These are phyloP conservation scores for Bostrychus sinensis DNA, from an alignment of 2,113 vertebrate genomes.

Conservation along the genomic window DNA sequence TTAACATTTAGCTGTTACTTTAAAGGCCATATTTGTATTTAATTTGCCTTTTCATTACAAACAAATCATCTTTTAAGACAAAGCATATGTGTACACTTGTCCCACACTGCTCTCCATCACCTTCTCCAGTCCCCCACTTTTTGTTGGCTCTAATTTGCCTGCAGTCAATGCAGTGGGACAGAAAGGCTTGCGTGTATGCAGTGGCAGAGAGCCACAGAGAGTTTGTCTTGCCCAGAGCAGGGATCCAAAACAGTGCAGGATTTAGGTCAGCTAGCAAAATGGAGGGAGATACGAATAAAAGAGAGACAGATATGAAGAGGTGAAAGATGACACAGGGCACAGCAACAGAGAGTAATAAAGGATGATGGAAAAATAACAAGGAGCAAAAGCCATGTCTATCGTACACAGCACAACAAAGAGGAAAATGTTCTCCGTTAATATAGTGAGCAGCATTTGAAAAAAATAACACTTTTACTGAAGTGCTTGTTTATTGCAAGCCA, in stretches of 20 bases:
- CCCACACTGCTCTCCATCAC: slow-evolving; percentile 18
- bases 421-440: slow-evolving; percentile 24
- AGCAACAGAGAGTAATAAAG: slow-evolving; percentile 23
- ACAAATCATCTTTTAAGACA: slow-evolving; percentile 7
- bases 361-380: slow-evolving; percentile 27
- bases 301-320: slow-evolving; percentile 51
- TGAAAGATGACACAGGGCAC: slow-evolving; percentile 43
- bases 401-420: slow-evolving; percentile 9
- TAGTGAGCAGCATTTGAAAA: slow-evolving; percentile 11
- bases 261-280: slow-evolving; percentile 77
- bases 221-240: slow-evolving; percentile 62
- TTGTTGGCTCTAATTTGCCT: slow-evolving; percentile 31
- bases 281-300: slow-evolving; percentile 60
- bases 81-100: slow-evolving; percentile 6
- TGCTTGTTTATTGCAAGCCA: not conserved
- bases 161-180: slow-evolving; percentile 62
- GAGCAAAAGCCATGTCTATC: slow-evolving; percentile 26
- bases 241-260: slow-evolving; percentile 66
- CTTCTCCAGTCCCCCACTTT: slow-evolving; percentile 20
- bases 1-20: no score
- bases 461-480: slow-evolving; percentile 19
- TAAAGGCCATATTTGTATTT: no score
- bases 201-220: slow-evolving; percentile 54
- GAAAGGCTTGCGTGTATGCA: slow-evolving; percentile 49
- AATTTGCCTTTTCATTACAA: not conserved